Evolutionary conservation across 2,113 vertebrate genomes (phyloP).

Genomic region (Silurus asotus): DNA sequence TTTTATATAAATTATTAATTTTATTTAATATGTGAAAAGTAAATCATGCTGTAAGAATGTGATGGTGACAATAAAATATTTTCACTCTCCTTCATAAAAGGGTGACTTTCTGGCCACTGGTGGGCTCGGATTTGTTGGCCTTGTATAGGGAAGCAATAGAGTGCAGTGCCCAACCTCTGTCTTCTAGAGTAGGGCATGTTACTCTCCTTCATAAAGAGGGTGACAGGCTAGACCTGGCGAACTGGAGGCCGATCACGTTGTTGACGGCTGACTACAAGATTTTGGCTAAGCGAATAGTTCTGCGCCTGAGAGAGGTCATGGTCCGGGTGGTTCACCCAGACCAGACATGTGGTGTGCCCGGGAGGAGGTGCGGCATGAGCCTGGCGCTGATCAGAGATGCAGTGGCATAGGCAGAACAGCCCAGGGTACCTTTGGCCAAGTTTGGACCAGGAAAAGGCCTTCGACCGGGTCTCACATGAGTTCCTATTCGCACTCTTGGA

Average conservation of each 20-base stretch:
- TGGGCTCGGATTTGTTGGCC: neutral
- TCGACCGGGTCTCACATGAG: too few species aligned
- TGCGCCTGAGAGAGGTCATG: neutral
- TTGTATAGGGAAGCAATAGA: neutral
- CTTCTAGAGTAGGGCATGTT: neutral
- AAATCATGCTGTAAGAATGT: too few species aligned
- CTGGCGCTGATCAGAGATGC: neutral
- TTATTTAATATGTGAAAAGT: too few species aligned
- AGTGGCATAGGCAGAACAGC: neutral
- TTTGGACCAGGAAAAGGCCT: too few species aligned
- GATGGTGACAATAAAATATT: too few species aligned
- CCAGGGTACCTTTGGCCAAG: too few species aligned
- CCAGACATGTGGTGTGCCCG: constrained; percentile 3
- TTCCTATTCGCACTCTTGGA: too few species aligned
- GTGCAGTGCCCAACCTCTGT: neutral
- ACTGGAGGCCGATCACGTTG: constrained; percentile 34
- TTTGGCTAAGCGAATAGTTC: neutral
- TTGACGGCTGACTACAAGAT: constrained; percentile 30
- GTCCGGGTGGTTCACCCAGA: neutral
- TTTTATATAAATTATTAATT: too few species aligned
- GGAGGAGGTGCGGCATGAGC: neutral
- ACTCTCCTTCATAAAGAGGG: constrained; percentile 30
- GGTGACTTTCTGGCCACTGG: constrained; percentile 2
- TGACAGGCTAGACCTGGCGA: constrained; percentile 2
- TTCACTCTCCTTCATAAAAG: too few species aligned